Base-by-base conservation (phyloP, 2,888 invertebrate genomes). In the Ypsolopha sequella region DNA sequence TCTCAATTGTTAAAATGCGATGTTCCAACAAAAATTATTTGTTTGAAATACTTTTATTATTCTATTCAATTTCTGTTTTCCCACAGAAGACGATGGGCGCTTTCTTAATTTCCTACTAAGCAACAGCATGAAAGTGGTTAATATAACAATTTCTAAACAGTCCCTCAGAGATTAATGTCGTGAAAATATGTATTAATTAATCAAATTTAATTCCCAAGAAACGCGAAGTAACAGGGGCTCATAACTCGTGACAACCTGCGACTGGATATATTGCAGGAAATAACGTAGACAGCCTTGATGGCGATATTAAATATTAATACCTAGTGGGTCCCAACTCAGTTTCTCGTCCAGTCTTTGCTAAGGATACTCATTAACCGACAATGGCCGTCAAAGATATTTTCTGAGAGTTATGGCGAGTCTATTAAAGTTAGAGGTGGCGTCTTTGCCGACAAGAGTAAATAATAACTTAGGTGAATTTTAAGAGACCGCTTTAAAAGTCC, bases 381-480 rank as follows among this genome's bases (percentile, higher is more conserved):
- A 56, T 58, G 56, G 57, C 58, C 58, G 41, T 46, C 51, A 51
- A 46, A 54, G 49, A 41, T 43, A 39, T 48, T 65, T 68, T 65
- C 60, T 63, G 65, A 66, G 67, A 64, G 65, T 63, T 64, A 64
- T 60, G 52, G 54, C 52, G 63, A 63, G 61, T 65, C 65, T 63
- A 70, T 73, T 71, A 67, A 66, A 62, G 62, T 66, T 66, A 60
- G 64, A 68, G 64, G 62, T 61, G 62, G 55, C 57, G 53, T 55
- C 56, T 56, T 56, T 53, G 60, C 58, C 58, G 61, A 64, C 56
- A 54, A 63, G 63, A 65, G 64, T 70, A 70, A 76, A 75, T 75
- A 74, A 73, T 72, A 75, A 72, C 70, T 60, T 59, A 65, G 65
- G 56, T 61, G 57, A 50, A 43, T 50, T 50, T 60, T 62, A 55